These are phyloP conservation scores for Catocala fraxini DNA, from an alignment of 2,888 invertebrate species.

Conservation along the genomic window DNA sequence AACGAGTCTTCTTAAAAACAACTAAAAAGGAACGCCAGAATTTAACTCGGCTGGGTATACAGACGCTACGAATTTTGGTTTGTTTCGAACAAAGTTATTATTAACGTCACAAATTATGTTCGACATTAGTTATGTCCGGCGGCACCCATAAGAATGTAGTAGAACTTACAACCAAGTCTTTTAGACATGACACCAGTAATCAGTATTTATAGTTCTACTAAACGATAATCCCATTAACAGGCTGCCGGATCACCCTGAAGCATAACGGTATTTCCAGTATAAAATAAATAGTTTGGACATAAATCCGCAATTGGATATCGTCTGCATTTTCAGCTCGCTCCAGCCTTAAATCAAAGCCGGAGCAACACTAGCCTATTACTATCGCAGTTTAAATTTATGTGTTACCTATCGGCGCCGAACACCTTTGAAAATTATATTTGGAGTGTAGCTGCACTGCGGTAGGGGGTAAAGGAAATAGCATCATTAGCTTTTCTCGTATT, in stretches of 20 bases:
- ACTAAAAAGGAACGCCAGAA: no score
- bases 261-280: conserved; percentile 25
- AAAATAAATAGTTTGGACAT: conserved; percentile 50
- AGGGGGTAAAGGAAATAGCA: conserved; percentile 77
- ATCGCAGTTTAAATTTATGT: conserved; percentile 81
- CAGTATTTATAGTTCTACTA: not conserved
- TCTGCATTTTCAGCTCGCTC: conserved; percentile 64
- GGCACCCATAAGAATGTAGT: no score
- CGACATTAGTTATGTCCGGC: no score
- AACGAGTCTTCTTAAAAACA: no score
- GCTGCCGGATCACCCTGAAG: conserved; percentile 36
- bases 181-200: no score
- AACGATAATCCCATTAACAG: conserved; percentile 24
- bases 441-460: conserved; percentile 77
- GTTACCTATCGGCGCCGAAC: conserved; percentile 78
- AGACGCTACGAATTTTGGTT: no score
- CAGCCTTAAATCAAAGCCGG: conserved; percentile 74
- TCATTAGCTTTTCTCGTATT: conserved; percentile 84
- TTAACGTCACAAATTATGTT: no score
- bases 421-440: conserved; percentile 83
- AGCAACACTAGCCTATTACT: conserved; percentile 74
- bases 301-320: conserved; percentile 61
- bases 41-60: no score
- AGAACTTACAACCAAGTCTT: no score
- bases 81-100: no score